Percentiles rank a stretch among this genome's conserved stretches.
Conservation (phyloP, 2,113 vertebrate species). For the Brachyhypopomus occidentalis region DNA sequence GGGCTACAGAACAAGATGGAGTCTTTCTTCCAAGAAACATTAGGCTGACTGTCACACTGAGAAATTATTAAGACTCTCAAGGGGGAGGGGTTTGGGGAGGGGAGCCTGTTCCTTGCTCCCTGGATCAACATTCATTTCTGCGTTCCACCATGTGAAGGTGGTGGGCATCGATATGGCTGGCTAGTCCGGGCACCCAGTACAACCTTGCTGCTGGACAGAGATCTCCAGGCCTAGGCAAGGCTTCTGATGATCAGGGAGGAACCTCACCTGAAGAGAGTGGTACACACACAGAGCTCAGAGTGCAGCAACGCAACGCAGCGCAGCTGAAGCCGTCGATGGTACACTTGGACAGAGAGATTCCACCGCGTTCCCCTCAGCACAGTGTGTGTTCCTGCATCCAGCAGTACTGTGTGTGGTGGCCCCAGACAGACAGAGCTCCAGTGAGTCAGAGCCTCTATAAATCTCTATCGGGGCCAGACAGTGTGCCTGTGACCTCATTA, state of each 20-base stretch:
- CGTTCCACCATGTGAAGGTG: constrained; percentile 13
- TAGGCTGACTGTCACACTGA: background rate
- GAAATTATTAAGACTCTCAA: constrained; percentile 33
- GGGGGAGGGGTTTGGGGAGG: background rate
- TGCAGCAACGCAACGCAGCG: background rate
- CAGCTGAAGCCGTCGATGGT: background rate
- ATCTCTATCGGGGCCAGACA: constrained; percentile 71
- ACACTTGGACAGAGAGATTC: background rate
- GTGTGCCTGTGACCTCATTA: constrained; percentile 73
- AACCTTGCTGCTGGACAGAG: background rate
- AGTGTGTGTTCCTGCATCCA: constrained; percentile 12
- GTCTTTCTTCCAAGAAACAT: constrained; percentile 34
- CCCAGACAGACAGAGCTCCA: constrained; percentile 36
- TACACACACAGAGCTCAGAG: background rate
- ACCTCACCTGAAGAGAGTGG: background rate
- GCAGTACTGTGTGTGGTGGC: constrained; percentile 12
- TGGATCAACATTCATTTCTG: constrained; percentile 24
- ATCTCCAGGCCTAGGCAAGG: background rate
- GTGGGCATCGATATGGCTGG: background rate
- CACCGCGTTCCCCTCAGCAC: background rate
- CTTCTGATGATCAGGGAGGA: background rate
- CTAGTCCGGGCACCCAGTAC: background rate
- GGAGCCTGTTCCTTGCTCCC: constrained; percentile 5
- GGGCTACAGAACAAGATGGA: constrained; percentile 16
- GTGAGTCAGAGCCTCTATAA: constrained; percentile 61